Percentiles rank a stretch among this genome's conserved stretches.
Conservation (phyloP, 2,888 invertebrate genomes). For the Aphidius colemani region DNA sequence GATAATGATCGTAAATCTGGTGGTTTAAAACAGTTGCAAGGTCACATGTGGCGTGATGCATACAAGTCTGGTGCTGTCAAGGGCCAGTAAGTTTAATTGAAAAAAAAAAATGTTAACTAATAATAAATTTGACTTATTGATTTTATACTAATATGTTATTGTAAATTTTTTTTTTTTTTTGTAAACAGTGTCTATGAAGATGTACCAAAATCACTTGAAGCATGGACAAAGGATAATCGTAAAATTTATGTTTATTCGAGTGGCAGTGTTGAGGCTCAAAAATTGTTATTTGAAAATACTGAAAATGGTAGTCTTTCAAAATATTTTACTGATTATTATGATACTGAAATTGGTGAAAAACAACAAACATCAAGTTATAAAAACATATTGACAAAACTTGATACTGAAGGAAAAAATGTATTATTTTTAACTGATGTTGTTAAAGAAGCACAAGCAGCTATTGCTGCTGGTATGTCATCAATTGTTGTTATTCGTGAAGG, state of each 20-base stretch:
- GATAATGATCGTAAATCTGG: conserved; percentile 78
- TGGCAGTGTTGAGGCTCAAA: conserved; percentile 89
- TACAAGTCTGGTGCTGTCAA: conserved; percentile 78
- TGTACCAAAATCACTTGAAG: conserved; percentile 74
- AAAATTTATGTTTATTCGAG: conserved; percentile 88
- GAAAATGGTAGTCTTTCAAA: conserved; percentile 75
- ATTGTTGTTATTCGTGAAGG: conserved; percentile 79
- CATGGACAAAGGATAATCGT: conserved; percentile 72
- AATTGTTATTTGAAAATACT: conserved; percentile 80
- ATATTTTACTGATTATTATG: conserved; percentile 79
- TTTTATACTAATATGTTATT: conserved; percentile 19
- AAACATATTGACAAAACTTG: conserved; percentile 74
- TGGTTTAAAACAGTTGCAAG: conserved; percentile 87
- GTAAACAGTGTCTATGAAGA: conserved; percentile 83
- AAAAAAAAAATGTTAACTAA: background rate
- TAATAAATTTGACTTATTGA: conserved; percentile 33
- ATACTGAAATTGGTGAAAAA: conserved; percentile 84
- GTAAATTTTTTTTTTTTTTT: background rate
- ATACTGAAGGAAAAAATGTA: conserved; percentile 69
- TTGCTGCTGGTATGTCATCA: conserved; percentile 71
- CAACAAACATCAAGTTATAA: conserved; percentile 78
- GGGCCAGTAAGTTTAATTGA: conserved; percentile 79
- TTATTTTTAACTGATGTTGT: conserved; percentile 86
- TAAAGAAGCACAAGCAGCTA: conserved; percentile 86
- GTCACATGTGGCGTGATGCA: conserved; percentile 85